Evolutionary conservation across 2,113 vertebrate genomes (phyloP).

Genomic region (Otolemur garnettii): DNA sequence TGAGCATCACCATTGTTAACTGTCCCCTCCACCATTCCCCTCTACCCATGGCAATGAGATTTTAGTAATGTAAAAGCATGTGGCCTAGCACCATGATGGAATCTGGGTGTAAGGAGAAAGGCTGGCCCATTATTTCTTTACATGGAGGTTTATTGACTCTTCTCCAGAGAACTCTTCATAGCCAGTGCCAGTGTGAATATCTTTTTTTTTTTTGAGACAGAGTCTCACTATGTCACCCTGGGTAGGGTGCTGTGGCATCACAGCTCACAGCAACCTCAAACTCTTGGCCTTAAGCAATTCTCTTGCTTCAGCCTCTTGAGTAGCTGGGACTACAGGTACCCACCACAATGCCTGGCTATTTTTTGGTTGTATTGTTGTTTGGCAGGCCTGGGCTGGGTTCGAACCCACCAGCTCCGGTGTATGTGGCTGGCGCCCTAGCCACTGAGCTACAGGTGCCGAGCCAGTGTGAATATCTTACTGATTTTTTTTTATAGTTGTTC

Average conservation of each 20-base stretch:
- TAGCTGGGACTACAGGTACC: no score
- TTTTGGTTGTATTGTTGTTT: no score
- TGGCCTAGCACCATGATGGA: not conserved
- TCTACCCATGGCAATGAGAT: rapidly evolving
- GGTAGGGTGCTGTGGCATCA: no score
- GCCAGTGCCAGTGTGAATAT: not conserved
- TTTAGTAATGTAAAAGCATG: not conserved
- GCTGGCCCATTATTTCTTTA: not conserved
- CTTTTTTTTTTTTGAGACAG: not conserved
- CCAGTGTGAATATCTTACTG: not conserved
- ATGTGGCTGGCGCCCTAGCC: no score
- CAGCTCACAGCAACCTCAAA: no score
- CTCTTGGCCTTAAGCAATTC: no score
- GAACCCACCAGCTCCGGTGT: no score
- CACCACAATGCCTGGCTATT: no score
- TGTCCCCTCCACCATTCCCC: not conserved
- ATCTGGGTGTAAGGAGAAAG: not conserved
- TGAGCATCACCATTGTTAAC: not conserved
- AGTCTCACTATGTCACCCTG: no score
- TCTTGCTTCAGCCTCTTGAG: no score
- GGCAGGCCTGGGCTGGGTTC: no score
- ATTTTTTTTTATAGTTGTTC: not conserved
- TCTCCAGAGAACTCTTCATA: not conserved
- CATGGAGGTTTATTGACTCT: not conserved
- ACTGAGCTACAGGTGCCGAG: no score